Evolutionary conservation across 1,140 invertebrate species (phyloP).

Genomic region (Drosophila ogumai): DNA sequence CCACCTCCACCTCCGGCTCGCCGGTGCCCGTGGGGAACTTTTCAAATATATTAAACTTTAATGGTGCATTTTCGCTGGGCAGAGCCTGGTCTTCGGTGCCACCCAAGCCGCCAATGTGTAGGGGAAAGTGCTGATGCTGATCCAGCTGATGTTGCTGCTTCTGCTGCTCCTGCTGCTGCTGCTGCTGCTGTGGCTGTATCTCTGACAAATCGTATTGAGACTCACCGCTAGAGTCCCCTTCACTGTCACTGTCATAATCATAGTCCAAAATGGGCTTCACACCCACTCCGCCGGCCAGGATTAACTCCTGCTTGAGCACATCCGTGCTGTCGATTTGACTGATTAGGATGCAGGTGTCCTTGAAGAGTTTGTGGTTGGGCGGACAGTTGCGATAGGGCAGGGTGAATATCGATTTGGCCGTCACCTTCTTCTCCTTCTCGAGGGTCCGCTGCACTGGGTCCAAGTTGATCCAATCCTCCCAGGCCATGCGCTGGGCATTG

Average conservation of each 20-base stretch:
- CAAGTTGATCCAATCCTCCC: conserved; percentile 78
- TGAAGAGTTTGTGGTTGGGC: conserved; percentile 62
- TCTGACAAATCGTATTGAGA: conserved; percentile 27
- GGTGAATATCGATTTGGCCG: conserved; percentile 82
- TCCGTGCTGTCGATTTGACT: conserved; percentile 67
- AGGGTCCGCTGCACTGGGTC: conserved; percentile 63
- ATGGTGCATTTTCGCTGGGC: conserved; percentile 77
- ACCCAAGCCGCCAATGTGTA: conserved; percentile 2
- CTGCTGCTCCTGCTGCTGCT: background rate
- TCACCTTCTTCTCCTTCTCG: conserved; percentile 79
- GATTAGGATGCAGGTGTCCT: conserved; percentile 71
- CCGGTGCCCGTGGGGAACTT: conserved; percentile 68
- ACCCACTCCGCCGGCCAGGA: conserved; percentile 17
- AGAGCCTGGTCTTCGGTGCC: conserved; percentile 56
- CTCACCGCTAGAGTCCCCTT: conserved; percentile 43
- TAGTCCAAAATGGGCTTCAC: conserved; percentile 46
- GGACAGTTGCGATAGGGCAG: conserved; percentile 72
- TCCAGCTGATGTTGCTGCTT: background rate
- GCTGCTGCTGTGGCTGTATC: conserved; percentile 5
- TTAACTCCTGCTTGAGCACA: conserved; percentile 62
- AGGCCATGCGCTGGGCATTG: conserved; percentile 77
- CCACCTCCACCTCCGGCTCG: conserved; percentile 22
- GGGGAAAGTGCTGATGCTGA: background rate
- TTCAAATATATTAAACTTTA: conserved; percentile 82
- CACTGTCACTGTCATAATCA: conserved; percentile 45